phyloP scores from a whole-genome alignment of 35 echinoderm and acorn worm species.

The Holothuria glaberrima region DNA sequence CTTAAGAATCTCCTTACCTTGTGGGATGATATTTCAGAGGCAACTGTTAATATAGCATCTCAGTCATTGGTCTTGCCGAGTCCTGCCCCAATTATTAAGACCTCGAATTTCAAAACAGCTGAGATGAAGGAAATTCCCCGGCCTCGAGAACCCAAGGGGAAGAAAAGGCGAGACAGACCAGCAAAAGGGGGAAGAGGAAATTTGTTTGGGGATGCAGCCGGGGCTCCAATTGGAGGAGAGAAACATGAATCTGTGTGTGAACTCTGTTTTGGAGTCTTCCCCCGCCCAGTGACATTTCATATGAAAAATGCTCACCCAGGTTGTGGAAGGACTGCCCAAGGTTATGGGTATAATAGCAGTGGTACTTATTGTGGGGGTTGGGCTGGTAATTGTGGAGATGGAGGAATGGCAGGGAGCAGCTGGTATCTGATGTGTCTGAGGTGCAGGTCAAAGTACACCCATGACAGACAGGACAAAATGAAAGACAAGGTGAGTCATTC shows the following conservation, averaged over 20 bases:
- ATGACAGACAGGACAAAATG: constrained; percentile 85
- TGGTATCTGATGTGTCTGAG: constrained; percentile 98
- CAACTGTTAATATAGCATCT: constrained; percentile 85
- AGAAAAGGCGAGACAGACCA: constrained; percentile 90
- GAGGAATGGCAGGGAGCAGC: constrained; percentile 84
- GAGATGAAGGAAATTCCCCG: constrained; percentile 75
- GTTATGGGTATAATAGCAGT: constrained; percentile 98
- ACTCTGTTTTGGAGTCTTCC: constrained; percentile 86
- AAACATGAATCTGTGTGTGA: constrained; percentile 89
- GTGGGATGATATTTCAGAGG: constrained; percentile 88
- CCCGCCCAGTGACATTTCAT: constrained; percentile 96
- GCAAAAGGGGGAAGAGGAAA: constrained; percentile 85
- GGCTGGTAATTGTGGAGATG: constrained; percentile 96
- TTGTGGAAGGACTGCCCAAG: constrained; percentile 86
- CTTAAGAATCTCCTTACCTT: constrained; percentile 89
- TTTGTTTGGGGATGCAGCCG: constrained; percentile 94
- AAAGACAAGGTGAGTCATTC: constrained; percentile 64
- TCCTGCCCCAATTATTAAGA: constrained; percentile 89
- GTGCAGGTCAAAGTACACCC: constrained; percentile 87
- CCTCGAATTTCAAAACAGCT: constrained; percentile 47
- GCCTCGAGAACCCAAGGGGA: constrained; percentile 81
- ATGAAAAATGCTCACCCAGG: constrained; percentile 96
- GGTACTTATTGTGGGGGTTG: constrained; percentile 92
- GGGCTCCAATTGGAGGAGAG: constrained; percentile 75
- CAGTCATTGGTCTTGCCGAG: constrained; percentile 92